A percentile compares a stretch with the other conserved stretches of the same genome.
phyloP scores from a whole-genome alignment of 1,140 invertebrate species.

The Heterodera carotae region DNA sequence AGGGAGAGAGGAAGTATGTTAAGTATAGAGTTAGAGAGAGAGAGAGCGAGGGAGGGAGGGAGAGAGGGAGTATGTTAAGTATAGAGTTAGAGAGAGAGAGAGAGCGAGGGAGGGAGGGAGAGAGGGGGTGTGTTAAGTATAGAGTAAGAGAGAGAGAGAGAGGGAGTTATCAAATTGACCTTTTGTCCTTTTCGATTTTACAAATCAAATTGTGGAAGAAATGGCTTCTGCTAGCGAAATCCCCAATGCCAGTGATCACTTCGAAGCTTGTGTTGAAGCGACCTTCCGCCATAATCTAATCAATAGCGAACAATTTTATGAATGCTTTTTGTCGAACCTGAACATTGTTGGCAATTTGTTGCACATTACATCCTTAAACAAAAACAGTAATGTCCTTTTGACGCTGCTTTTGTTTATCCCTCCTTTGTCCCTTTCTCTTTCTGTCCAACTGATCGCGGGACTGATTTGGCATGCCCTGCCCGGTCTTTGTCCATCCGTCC shows the following conservation, averaged over 20 bases:
- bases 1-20: not conserved
- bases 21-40: too few species aligned
- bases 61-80: not conserved
- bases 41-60: too few species aligned
- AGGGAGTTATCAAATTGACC: constrained; percentile 28
- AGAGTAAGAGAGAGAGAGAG: too few species aligned
- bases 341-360: constrained; percentile 43
- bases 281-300: constrained; percentile 30
- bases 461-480: too few species aligned
- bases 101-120: too few species aligned
- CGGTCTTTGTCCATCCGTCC: too few species aligned
- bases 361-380: constrained; percentile 42
- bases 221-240: constrained; percentile 48
- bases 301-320: constrained; percentile 10
- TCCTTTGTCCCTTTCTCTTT: not conserved
- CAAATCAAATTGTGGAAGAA: constrained; percentile 50
- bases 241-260: constrained; percentile 45
- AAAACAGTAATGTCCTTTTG: not conserved
- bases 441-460: too few species aligned
- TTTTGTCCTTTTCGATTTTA: constrained; percentile 46
- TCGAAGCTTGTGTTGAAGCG: constrained; percentile 57
- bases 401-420: not conserved
- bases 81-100: too few species aligned
- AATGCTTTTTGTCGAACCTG: constrained; percentile 26
- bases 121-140: too few species aligned